Base-by-base conservation (phyloP, 1,140 invertebrate genomes). In the Lordiphosa clarofinis region DNA sequence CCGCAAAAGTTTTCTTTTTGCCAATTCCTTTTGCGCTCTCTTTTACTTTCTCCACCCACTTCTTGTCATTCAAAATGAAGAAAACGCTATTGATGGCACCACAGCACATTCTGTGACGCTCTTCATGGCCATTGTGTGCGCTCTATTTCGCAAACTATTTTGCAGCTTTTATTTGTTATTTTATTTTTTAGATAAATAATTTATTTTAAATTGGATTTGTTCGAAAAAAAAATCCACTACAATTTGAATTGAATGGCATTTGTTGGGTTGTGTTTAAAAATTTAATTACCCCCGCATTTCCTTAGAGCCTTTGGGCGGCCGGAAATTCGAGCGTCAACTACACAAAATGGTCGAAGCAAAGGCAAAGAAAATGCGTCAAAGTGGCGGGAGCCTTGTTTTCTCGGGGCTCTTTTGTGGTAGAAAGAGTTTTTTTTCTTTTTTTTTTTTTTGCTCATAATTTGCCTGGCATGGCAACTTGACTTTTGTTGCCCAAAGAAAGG, bases 381-480 rank as follows among this genome's bases (percentile, higher is more conserved):
- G 73, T 56, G 50, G 48, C 55, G 38, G 40, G 28, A 31, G 42
- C 68, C 58, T 76, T 76, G 73, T 76, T 52, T 52, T 24, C 37
- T 39, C 53, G 42, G 28, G 39, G 53, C 31, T 36, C 4, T 21
- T 60, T 50, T 55, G 37, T 28, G 7, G 50, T 55, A 66, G 61
- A 47, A 81, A 74, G 75, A 71, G 75, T 81, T 79, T 79, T 81
- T 74, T 15, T 79, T 79, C 74, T 74, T 15, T 15, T 15, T 15
- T 19, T 19, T 75, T 67, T 79, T 72, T 73, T 49, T 31, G 44
- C 68, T 69, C 75, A 81, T 81, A 81, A 81, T 81, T 81, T 81
- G 75, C 75, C 71, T 81, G 66, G 75, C 75, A 74, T 53, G 58
- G 66, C 43, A 70, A 79, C 74, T 79, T 79, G 74, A 79, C 74